Percentiles rank a stretch among this genome's conserved stretches.
Conservation (phyloP, 2,113 vertebrate genomes). For the Hippocampus guttulatus region DNA sequence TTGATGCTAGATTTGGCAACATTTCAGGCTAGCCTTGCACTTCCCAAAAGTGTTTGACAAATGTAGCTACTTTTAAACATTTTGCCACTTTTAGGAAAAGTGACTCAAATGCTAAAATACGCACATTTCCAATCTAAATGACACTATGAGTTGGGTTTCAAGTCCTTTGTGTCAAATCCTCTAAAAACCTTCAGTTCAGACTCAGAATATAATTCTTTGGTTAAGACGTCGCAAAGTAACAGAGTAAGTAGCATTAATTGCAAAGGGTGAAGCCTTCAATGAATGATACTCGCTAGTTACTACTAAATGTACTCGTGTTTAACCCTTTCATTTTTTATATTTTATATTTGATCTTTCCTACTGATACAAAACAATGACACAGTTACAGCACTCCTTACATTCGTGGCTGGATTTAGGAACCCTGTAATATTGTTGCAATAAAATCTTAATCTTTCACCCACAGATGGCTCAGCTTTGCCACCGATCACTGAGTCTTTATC, state of each 20-base stretch:
- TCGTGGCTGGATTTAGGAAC: neutral
- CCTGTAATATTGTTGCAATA: neutral
- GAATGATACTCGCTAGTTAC: too few relatives aligned
- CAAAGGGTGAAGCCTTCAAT: too few relatives aligned
- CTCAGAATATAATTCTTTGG: too few relatives aligned
- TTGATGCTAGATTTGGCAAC: neutral
- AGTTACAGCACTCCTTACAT: neutral
- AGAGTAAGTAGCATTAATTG: too few relatives aligned
- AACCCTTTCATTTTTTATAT: too few relatives aligned
- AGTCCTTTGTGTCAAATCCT: too few relatives aligned
- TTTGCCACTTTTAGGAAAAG: neutral
- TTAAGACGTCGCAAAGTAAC: too few relatives aligned
- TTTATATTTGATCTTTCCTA: too few relatives aligned
- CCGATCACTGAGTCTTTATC: slow-evolving; percentile 51
- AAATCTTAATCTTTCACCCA: neutral
- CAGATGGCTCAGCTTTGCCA: slow-evolving; percentile 77
- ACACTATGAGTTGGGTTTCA: too few relatives aligned
- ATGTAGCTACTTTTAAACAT: neutral
- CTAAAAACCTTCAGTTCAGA: neutral
- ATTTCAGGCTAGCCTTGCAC: neutral
- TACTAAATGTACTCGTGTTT: too few relatives aligned
- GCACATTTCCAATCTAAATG: too few relatives aligned
- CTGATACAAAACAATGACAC: neutral
- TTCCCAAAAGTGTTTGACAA: neutral
- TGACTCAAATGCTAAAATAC: neutral